phyloP scores from a whole-genome alignment of 2,113 vertebrate species.

The Microtus montanus region DNA sequence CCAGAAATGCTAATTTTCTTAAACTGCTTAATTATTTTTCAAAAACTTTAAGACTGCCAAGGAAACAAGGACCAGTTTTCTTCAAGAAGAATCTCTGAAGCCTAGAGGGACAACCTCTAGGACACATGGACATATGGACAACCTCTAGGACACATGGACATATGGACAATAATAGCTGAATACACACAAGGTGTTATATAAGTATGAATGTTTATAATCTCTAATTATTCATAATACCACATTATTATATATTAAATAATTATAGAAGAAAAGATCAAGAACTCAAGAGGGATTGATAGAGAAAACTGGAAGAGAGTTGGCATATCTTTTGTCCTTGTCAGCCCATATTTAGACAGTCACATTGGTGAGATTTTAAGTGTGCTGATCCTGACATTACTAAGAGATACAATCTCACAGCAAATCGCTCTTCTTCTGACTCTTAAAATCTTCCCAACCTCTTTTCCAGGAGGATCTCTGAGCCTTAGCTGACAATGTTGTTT shows the following conservation, averaged over 20 bases:
- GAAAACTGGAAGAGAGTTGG: neutral
- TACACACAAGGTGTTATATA: no score
- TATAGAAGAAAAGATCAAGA: neutral
- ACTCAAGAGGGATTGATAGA: neutral
- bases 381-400: neutral
- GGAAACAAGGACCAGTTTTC: neutral
- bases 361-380: neutral
- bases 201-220: neutral
- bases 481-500: neutral
- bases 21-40: neutral
- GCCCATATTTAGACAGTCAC: neutral
- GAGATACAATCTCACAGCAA: neutral
- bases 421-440: neutral
- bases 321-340: neutral
- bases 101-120: neutral
- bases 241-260: neutral
- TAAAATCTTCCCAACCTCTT: neutral
- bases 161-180: neutral
- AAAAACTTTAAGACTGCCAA: neutral
- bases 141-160: neutral
- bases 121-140: neutral
- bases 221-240: no score
- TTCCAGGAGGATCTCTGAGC: rapidly evolving
- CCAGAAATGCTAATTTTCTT: neutral
- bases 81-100: neutral